Base-by-base conservation (phyloP, 2,888 invertebrate species). In the Stratiomys singularior region DNA sequence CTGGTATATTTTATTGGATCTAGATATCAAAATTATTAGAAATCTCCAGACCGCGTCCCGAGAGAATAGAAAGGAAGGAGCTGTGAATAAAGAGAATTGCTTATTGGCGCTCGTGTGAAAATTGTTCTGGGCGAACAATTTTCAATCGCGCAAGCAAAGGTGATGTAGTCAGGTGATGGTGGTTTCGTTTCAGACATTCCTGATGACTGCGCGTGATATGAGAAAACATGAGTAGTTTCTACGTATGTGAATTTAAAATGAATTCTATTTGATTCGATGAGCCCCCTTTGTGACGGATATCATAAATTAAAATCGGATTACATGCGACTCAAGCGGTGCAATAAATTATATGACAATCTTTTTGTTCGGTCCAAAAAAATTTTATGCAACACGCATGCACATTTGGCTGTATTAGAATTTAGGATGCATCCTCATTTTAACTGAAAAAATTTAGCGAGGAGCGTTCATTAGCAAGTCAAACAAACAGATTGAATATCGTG, bases 11-110 rank as follows among this genome's bases (percentile, higher is more conserved):
- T 37, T 47, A 69, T 69, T 47, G 69, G 15, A 46, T 46, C 21
- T 23, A 11, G 3, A 69, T 13, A 25, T 18, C 30, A 15, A 46
- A 69, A 69, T 69, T 69, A 69, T 69, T 69, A 69, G 46, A 69
- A 47, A 69, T 69, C 21, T 60, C 18, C 25, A 4, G 23, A 15
- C 21, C 23, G 15, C 25, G 60, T 25, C 15, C 52, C 18, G 11
- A 15, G 52, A 9, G 37, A 37, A 37, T 9, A 5, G 18, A 52
- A 25, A 25, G 5, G 60, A 13, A n/a, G 60, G 60, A 23, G 60
- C 13, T 18, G 4, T 18, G n/a, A 18, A 15, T 18, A 18, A 18
- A 52, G 52, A 52, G 52, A 52, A 52, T n/a, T 15, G 15, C 52
- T 15, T 37, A 52, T 15, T 60, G 13, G 60, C 18, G 25, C 23